Conservation (phyloP, 2,888 invertebrate genomes). For the Drosophila ezoana region DNA sequence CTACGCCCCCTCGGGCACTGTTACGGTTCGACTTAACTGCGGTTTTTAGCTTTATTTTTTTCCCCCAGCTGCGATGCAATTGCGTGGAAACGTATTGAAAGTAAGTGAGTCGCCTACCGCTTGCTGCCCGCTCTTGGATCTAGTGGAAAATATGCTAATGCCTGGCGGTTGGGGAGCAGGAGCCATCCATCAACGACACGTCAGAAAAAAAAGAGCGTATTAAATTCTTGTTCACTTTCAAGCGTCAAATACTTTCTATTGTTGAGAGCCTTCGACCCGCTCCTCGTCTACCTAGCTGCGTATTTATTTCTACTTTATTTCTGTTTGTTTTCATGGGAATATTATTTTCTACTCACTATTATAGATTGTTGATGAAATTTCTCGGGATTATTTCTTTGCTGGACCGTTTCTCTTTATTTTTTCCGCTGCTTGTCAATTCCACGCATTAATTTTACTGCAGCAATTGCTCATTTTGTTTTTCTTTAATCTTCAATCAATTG, state of each 20-base stretch:
- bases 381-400: conserved; percentile 55
- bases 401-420: conserved; percentile 26
- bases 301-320: conserved; percentile 10
- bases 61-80: conserved; percentile 62
- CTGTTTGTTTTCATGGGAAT: conserved; percentile 49
- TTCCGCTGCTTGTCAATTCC: conserved; percentile 30
- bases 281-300: conserved; percentile 15
- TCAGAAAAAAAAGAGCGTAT: conserved; percentile 63
- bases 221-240: conserved; percentile 59
- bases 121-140: conserved; percentile 13
- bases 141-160: conserved; percentile 67
- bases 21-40: conserved; percentile 38
- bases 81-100: conserved; percentile 76
- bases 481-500: conserved; percentile 71
- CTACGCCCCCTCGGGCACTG: not conserved
- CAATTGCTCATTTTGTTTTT: conserved; percentile 49
- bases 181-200: conserved; percentile 56
- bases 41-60: conserved; percentile 42
- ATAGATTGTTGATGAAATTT: conserved; percentile 53
- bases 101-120: conserved; percentile 35
- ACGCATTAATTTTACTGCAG: conserved; percentile 42
- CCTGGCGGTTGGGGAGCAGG: conserved; percentile 21
- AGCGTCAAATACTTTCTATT: conserved; percentile 67
- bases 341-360: conserved; percentile 50
- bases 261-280: conserved; percentile 26